Conservation (phyloP, 2,797 vertebrate species). For the Telmatherina bonti region DNA sequence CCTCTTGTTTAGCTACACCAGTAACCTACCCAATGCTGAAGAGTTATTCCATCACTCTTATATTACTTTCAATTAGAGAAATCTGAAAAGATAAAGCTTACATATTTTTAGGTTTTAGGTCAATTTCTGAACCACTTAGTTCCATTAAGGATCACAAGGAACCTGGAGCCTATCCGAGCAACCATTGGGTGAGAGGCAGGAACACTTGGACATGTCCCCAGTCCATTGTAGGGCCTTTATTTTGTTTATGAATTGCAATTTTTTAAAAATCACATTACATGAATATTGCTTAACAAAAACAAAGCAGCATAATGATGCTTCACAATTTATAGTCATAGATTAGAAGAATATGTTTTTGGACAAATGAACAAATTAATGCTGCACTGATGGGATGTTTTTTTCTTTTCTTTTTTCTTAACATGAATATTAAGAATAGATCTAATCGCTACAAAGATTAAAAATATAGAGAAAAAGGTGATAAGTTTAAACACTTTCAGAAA, state of each 20-base stretch:
- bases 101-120: too few species aligned
- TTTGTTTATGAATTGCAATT: too few species aligned
- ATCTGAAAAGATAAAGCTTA: background rate
- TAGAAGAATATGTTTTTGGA: background rate
- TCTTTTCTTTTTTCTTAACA: too few species aligned
- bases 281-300: background rate
- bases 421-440: too few species aligned
- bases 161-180: too few species aligned
- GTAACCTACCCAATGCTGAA: background rate
- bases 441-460: constrained; percentile 15
- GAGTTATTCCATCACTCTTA: background rate
- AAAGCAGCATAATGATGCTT: background rate
- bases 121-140: too few species aligned
- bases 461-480: background rate
- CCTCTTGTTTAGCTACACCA: constrained; percentile 9
- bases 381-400: too few species aligned
- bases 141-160: too few species aligned
- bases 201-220: too few species aligned
- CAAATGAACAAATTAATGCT: background rate
- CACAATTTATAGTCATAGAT: background rate
- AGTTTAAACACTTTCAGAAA: background rate
- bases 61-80: background rate
- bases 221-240: too few species aligned
- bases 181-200: too few species aligned
- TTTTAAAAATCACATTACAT: too few species aligned